phyloP scores from a whole-genome alignment of 2,113 vertebrate genomes.

The cat (Felis catus) region F.catus_Fca126_mat1.0 CM031418.1:104361501-104362000 shows the following conservation, averaged over 20 bases:
- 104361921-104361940: neutral
- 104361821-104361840: neutral
- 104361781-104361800: neutral
- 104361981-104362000: neutral
- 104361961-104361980: neutral
- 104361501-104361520: neutral
- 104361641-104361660: neutral
- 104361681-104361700: neutral
- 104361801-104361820: neutral
- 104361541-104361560: neutral
- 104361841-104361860: neutral
- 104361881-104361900: slow-evolving; percentile 15
- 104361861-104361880: neutral
- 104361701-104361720: neutral
- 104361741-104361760: neutral
- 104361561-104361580: neutral
- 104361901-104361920: neutral
- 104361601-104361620: neutral
- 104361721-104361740: neutral
- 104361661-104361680: neutral
- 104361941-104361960: neutral
- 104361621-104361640: neutral
- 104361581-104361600: neutral
- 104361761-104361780: neutral
- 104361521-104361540: neutral